Conservation (phyloP, 2,888 invertebrate genomes). For the Lasioglossum calceatum region DNA sequence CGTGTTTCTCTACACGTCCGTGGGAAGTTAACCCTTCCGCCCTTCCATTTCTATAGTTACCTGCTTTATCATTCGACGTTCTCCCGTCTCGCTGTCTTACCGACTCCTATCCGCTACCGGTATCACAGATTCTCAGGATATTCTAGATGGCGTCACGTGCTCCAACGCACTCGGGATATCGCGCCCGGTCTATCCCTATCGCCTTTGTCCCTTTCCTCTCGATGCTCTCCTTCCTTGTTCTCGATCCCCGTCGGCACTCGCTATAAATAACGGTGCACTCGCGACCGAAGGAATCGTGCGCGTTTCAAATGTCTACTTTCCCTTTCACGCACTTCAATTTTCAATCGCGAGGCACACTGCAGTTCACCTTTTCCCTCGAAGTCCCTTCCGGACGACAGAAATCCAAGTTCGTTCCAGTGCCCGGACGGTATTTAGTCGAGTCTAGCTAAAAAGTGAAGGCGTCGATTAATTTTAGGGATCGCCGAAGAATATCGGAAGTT, state of each 20-base stretch:
- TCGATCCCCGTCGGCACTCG: slow-evolving; percentile 29
- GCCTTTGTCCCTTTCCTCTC: slow-evolving; percentile 17
- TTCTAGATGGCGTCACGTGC: slow-evolving; percentile 19
- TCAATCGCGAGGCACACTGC: slow-evolving; percentile 56
- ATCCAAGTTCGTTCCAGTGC: not conserved
- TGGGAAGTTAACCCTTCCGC: slow-evolving; percentile 44
- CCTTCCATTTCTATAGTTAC: slow-evolving; percentile 16
- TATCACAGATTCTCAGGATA: not conserved
- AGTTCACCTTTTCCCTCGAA: not conserved
- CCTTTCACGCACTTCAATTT: slow-evolving; percentile 50
- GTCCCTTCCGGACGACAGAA: not conserved
- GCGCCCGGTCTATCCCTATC: not conserved
- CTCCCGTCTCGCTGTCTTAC: not conserved
- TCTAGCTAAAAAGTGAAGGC: not conserved
- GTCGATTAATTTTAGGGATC: not conserved
- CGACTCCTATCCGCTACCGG: not conserved
- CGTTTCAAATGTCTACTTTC: slow-evolving; percentile 56
- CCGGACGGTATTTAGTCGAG: not conserved
- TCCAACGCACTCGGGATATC: not conserved
- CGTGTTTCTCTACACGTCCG: slow-evolving; percentile 28
- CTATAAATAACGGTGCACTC: slow-evolving; percentile 58
- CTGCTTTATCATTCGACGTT: slow-evolving; percentile 37
- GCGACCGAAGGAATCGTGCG: slow-evolving; percentile 32
- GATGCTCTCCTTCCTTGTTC: slow-evolving; percentile 32
- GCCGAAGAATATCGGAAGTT: no score